Evolutionary conservation across 2,113 vertebrate species (phyloP), one percentile per base, ranked within the genome.

Genomic region (Nannospalax galili): DNA sequence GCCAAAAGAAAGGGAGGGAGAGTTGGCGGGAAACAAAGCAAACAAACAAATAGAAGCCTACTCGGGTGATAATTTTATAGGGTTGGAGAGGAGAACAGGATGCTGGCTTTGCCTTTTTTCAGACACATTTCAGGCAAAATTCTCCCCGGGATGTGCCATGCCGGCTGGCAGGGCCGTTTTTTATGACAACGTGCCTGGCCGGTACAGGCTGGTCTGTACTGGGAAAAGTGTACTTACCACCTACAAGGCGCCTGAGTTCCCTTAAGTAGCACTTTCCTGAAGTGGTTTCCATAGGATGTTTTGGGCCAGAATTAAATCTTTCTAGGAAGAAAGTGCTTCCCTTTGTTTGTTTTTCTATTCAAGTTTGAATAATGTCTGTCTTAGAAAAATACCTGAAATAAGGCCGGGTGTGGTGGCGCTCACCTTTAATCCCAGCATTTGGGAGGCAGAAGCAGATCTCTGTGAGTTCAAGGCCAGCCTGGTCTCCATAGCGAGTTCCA

Each of bases 61-160:
- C 70, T 19, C 86, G 93, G 92, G 96, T 7, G 96, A 97, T 91
- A 95, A 97, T 97, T 96, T 96, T 93, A 96, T 95, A 91, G 94
- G 79, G 52, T 73, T 96, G 95, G 96, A 96, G 87, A 96, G 81
- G 90, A 92, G 94, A 90, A 72, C 88, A 91, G 82, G 81, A 92
- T 52, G 19, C 48, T 95, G 78, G 62, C 69, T 94, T 95, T 85
- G 80, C 92, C 85, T 78, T 96, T 79, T 64, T 80, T 96, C 73
- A 79, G 90, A 95, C 90, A 94, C 92, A 58, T 93, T 94, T 95
- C 74, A 94, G 90, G 84, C 88, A 94, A 96, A 95, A 91, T 52
- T 93, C 88, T 84, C 65, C 69, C 88, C 62, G 81, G 69, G 60
- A 72, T 28, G 8, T 93, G 91, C 79, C 90, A 89, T 45, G 45